A percentile compares a stretch with the other conserved stretches of the same genome.
These are phyloP conservation scores for Dryadula phaetusa DNA, from an alignment of 2,888 invertebrate species.

Conservation along the genomic window DNA sequence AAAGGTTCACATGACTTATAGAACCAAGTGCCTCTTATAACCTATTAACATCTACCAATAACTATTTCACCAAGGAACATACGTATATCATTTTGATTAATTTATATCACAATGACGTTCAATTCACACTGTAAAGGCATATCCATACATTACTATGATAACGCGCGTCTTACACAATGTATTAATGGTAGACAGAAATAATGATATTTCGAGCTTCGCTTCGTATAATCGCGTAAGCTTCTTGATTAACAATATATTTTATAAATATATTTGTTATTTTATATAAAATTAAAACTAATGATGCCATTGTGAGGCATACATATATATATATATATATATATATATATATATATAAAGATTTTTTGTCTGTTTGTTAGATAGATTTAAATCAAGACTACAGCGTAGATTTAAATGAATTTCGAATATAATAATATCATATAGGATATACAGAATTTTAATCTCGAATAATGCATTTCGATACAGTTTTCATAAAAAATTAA, in stretches of 20 bases:
- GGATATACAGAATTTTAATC: no score
- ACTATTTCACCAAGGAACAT: background rate
- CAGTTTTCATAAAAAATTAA: no score
- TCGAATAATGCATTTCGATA: no score
- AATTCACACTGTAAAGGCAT: background rate
- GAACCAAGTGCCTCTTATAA: no score
- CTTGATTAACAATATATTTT: constrained; percentile 15
- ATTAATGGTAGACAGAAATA: constrained; percentile 25
- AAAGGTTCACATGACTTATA: no score
- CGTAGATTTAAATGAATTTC: no score
- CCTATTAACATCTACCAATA: no score
- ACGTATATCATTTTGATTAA: background rate
- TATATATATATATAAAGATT: no score
- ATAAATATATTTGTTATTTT: background rate
- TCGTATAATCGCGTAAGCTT: constrained; percentile 7
- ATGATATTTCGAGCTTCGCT: constrained; percentile 19
- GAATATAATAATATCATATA: no score
- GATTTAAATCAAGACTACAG: no score
- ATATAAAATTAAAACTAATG: background rate
- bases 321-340: no score
- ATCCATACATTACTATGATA: constrained; percentile 8
- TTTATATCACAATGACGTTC: background rate
- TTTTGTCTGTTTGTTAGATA: no score
- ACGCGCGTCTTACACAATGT: constrained; percentile 17
- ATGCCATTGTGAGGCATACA: background rate